These are phyloP conservation scores for Eulemur rufifrons DNA, from an alignment of 2,113 vertebrate genomes.

Conservation along the genomic window DNA sequence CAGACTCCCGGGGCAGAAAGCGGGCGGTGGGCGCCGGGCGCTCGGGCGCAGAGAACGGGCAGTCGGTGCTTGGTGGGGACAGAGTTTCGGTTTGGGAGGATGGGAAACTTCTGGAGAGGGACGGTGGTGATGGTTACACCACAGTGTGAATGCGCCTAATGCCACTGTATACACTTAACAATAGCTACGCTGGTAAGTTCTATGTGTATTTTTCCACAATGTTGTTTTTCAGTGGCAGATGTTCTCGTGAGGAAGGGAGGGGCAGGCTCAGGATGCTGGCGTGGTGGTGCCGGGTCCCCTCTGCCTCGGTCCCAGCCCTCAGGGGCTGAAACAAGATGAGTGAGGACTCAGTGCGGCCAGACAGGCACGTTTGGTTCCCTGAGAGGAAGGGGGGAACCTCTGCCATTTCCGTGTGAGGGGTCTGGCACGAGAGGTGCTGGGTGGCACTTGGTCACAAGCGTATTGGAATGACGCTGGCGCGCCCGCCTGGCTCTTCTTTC, in stretches of 20 bases:
- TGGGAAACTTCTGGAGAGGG: not conserved
- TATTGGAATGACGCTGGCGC: not conserved
- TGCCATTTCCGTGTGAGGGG: no score
- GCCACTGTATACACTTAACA: no score
- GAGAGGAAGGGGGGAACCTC: accelerated
- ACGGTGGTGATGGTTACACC: no score
- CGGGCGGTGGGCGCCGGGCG: no score
- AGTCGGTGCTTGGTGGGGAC: not conserved
- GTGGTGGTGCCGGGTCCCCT: accelerated
- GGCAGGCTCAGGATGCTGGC: not conserved
- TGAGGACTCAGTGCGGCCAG: accelerated
- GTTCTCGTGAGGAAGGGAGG: not conserved
- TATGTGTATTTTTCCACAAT: not conserved
- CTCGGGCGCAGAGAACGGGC: not conserved
- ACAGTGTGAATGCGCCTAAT: not conserved
- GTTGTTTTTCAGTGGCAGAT: not conserved
- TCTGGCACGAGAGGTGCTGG: not conserved
- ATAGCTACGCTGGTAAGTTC: not conserved
- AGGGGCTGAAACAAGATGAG: accelerated
- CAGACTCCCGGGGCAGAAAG: not conserved
- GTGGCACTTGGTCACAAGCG: not conserved
- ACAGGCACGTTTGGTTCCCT: accelerated
- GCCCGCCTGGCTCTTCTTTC: not conserved
- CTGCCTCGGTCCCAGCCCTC: not conserved
- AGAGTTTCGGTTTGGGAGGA: not conserved